Evolutionary conservation across 1,140 invertebrate genomes (phyloP).

Genomic region (Drosophila insularis): DNA sequence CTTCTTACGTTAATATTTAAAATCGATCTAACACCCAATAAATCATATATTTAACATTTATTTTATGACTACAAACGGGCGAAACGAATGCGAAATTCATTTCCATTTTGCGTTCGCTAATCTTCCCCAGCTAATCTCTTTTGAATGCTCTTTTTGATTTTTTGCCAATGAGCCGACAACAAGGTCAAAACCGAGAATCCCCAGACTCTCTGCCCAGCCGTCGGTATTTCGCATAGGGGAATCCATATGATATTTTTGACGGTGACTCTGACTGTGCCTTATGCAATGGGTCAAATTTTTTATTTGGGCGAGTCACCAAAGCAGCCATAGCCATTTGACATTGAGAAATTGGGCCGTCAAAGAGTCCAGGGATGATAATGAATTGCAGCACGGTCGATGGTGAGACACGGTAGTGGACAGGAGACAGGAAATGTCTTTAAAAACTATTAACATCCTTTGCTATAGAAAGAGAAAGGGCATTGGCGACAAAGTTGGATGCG

Average conservation of each 20-base stretch:
- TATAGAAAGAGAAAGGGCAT: neutral
- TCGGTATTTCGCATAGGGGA: no score
- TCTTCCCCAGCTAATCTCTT: constrained; percentile 37
- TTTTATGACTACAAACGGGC: constrained; percentile 37
- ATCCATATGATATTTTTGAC: neutral
- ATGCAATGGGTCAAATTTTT: neutral
- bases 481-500: neutral
- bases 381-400: no score
- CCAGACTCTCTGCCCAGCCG: neutral
- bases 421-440: constrained; percentile 41
- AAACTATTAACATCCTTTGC: constrained; percentile 27
- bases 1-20: constrained; percentile 1
- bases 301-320: neutral
- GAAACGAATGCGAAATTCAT: constrained; percentile 2
- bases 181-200: constrained; percentile 20
- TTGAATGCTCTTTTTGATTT: constrained; percentile 11
- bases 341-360: constrained; percentile 30
- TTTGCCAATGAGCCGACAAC: constrained; percentile 40
- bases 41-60: constrained; percentile 53
- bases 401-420: neutral
- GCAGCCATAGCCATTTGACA: constrained; percentile 20
- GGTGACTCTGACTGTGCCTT: neutral
- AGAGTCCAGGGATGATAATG: neutral
- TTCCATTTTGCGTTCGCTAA: neutral
- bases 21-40: constrained; percentile 40